Base-by-base conservation (phyloP, 2,888 invertebrate genomes). In the Eupeodes latifasciatus region DNA sequence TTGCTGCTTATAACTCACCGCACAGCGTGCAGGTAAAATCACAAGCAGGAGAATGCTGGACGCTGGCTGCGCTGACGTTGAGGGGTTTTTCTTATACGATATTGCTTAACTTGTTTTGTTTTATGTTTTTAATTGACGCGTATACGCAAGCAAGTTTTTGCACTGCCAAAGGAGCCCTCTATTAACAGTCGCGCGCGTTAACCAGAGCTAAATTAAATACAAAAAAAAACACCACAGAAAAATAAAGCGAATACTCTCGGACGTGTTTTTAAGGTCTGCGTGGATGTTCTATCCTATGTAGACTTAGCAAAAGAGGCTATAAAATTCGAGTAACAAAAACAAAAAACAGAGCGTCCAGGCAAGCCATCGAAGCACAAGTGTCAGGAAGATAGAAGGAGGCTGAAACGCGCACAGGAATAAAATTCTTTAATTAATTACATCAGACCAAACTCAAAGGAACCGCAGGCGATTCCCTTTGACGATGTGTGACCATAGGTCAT, bases 1-100 rank as follows among this genome's bases (percentile, higher is more conserved):
- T 88, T 88, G 88, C 78, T 88, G 88, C 88, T 88, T 88, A 88
- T 88, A 88, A 88, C 88, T 88, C 88, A 88, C 88, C 85, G 85
- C 88, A 88, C 88, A 85, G 78, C 69, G 71, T 81, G 88, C 71
- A 69, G 36, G 69, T 27, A 1, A 27, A 27, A 27, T 27, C 40
- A 40, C 40, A 5, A 40, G 27, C 67, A 67, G 74, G 14, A 66
- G 66, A 47, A 49, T 66, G 47, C 7, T 16, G 61, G 74, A 9
- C 27, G 57, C n/a, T n/a, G n/a, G n/a, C n/a, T n/a, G n/a, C n/a
- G n/a, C 57, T 72, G 47, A 59, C 9, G 12, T 62, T 67, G 16
- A 85, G 71, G 71, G 57, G 85, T 81, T 49, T 76, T 76, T 77
- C 19, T 51, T 59, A 47, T 47, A 59, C 59, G 59, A 59, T 34